Evolutionary conservation across 2,797 vertebrate genomes (phyloP), one percentile per base, ranked within the genome.

Genomic region (Leptodactylus fallax): DNA sequence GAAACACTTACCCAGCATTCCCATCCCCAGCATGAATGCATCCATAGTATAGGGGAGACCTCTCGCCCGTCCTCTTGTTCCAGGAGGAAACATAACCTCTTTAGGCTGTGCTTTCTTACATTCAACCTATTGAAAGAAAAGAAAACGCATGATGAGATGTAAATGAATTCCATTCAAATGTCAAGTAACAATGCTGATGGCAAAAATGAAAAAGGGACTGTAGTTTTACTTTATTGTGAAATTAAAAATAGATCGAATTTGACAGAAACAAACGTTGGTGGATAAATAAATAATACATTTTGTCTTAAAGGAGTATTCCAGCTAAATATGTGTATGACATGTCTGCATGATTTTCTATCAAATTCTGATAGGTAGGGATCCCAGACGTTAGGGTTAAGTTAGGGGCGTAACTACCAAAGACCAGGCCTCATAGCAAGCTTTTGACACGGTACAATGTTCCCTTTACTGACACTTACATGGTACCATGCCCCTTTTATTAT

Each of bases 101-200:
- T 98, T 98, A 93, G 97, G 97, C 94, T 98, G 97, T 94, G 97
- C 97, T 95, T 98, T 98, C 97, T 98, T 98, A 97, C 97, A 98
- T 97, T 98, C 97, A 97, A 98, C 97, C 97, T 98, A 97, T 95
- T 92, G 92, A 94, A 93, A 95, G 93, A 94, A 90, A 94, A 9
- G 91, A 60, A 76, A 17, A 51, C 4, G 23, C 85, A 94, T 93
- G 95, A 93, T 72, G 94, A 95, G 94, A 96, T 94, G 95, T 93
- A 95, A 95, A 95, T 96, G 94, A 94, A 96, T 95, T 93, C 94
- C 93, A 92, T 92, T 91, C 92, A 95, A 95, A 95, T 96, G 95
- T 95, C 95, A 95, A 93, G 93, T 71, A 93, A 71, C 92, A 94
- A 93, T 94, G 92, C 90, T 36, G 53, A 82, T 82, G 85, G 83